These are phyloP conservation scores for Dipus sagitta DNA, from an alignment of 2,797 vertebrate genomes.

Conservation along the genomic window DNA sequence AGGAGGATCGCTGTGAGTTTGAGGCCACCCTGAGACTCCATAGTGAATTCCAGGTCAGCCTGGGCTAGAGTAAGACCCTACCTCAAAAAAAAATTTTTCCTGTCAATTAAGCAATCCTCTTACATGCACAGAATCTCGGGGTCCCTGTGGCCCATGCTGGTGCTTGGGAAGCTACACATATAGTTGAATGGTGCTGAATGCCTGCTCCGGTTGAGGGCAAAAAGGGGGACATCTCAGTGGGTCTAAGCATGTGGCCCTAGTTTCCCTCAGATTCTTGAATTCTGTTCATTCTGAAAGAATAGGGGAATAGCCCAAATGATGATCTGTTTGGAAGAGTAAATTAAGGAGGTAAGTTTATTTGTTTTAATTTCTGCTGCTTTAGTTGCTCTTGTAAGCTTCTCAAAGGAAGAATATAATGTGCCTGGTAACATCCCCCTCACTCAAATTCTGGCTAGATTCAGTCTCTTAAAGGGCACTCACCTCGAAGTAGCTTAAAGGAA, in stretches of 20 bases:
- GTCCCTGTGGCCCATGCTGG: background rate
- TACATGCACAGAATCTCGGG: conserved; percentile 40
- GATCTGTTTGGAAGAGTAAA: conserved; percentile 82
- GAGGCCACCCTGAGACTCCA: no score
- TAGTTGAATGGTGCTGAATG: conserved; percentile 40
- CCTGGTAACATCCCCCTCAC: background rate
- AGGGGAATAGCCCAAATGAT: conserved; percentile 83
- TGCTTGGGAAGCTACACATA: conserved; percentile 20
- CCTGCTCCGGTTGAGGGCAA: conserved; percentile 9
- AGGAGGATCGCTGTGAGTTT: no score
- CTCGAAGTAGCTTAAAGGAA: conserved; percentile 55
- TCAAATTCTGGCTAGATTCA: conserved; percentile 25
- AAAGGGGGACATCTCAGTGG: background rate
- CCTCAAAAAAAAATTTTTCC: no score
- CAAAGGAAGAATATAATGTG: conserved; percentile 35
- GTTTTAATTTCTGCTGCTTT: conserved; percentile 65
- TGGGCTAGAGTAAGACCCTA: no score
- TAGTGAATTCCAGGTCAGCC: no score
- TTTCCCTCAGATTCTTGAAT: conserved; percentile 73
- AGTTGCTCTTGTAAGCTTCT: conserved; percentile 64
- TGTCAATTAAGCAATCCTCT: background rate
- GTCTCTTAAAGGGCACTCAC: conserved; percentile 13
- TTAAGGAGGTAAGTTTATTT: conserved; percentile 79
- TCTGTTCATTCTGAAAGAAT: conserved; percentile 68
- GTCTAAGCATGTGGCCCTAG: conserved; percentile 52